Evolutionary conservation across 2,113 vertebrate species (phyloP), one percentile per base, ranked within the genome.

Genomic region (Myanophis thanlyinensis): DNA sequence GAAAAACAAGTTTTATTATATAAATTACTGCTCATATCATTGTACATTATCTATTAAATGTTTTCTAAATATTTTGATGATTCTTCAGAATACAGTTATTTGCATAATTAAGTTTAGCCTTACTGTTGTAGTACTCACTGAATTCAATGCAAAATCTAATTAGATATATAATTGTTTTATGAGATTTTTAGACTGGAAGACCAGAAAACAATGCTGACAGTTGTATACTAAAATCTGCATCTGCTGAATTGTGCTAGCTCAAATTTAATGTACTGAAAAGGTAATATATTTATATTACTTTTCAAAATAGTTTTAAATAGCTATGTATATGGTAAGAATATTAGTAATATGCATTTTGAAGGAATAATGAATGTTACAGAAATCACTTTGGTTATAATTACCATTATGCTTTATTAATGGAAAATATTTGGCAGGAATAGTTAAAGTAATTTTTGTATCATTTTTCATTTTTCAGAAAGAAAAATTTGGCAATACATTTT

Each of bases 401-500:
- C 59, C 73, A 2, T 1, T 35, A 22, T 9, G 67, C 18, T 80
- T 40, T 80, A 62, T 1, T 53, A 94, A 49, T 89, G 3, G 27
- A 91, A 95, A 20, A 90, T 44, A 54, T 9, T 62, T 48, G 18
- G 7, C 48, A 92, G 91, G 44, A 93, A 89, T 11, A 91, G 53
- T 9, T 30, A 35, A n/a, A 67, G 59, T 90, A 93, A 40, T 53
- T 91, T 6, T 46, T 80, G 85, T 80, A 46, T 35, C 52, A 8
- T 3, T 49, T 46, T 67, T 35, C 44, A 7, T 1, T 49, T 46
- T 73, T 84, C 46, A 80, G 46, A 53, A 88, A n/a, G 40, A 91
- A 56, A 54, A 85, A 93, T 94, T 93, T 94, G 23, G 59, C 89
- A 93, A 90, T 90, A 93, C 56, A 48, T 53, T 90, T 91, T 15